These are phyloP conservation scores for Ormyrus thymus DNA, from an alignment of 2,888 invertebrate species.

Conservation along the genomic window DNA sequence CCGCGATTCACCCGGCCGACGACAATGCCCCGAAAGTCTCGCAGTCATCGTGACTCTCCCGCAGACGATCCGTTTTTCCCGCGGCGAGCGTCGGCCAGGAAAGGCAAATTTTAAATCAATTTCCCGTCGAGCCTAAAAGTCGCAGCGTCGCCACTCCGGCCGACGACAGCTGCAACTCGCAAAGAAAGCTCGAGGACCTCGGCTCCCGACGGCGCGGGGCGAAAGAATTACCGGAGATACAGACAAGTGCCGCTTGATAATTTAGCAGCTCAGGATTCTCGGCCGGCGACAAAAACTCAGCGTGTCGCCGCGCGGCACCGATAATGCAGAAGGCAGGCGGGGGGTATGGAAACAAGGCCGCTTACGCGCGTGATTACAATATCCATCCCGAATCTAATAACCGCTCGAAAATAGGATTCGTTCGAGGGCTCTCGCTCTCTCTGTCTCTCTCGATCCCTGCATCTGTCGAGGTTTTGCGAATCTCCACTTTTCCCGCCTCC, in stretches of 20 bases:
- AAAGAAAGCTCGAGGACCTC: no score
- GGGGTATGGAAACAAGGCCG: constrained; percentile 43
- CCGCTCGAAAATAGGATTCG: constrained; percentile 59
- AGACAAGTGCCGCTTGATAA: constrained; percentile 31
- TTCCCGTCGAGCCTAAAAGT: no score
- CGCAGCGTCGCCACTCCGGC: neutral
- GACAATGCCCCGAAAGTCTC: constrained; percentile 2
- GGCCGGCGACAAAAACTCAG: constrained; percentile 48
- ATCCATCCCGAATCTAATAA: constrained; percentile 67
- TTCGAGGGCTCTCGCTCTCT: constrained; percentile 59
- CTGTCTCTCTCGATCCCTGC: constrained; percentile 55
- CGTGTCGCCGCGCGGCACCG: constrained; percentile 32
- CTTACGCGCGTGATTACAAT: constrained; percentile 69
- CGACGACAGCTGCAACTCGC: neutral
- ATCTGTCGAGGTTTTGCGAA: constrained; percentile 60
- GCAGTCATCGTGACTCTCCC: neutral
- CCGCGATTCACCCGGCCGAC: constrained; percentile 64
- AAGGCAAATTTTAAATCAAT: no score
- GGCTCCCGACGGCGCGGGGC: no score
- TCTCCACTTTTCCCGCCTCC: constrained; percentile 1
- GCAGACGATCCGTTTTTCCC: neutral
- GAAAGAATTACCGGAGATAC: no score
- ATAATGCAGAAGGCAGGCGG: constrained; percentile 26
- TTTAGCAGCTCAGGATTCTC: constrained; percentile 8
- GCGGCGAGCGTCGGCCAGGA: no score